Base-by-base conservation (phyloP, 2,888 invertebrate species). In the Apantesis nais region DNA sequence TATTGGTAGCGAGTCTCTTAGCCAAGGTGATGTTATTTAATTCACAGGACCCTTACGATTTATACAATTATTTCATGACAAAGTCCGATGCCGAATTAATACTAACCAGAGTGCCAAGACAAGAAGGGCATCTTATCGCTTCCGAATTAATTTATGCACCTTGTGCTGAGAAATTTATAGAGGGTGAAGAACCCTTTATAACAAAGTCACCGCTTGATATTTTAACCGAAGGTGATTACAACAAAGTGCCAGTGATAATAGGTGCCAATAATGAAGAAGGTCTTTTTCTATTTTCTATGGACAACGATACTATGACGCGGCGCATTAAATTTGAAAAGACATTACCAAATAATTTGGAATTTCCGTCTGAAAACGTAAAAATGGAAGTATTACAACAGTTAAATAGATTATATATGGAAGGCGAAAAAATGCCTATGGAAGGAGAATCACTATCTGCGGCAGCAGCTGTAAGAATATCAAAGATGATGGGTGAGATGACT, bases 211-310 rank as follows among this genome's bases (percentile, higher is more conserved):
- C 94, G 11, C 83, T 85, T 63, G 86, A 90, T 55, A 72, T 89
- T 2, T 75, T 93, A 0, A 73, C 75, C 2, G 85, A 80, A 76
- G 92, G 93, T 2, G 81, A 86, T 19, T 91, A 87, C 41, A 88
- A 89, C 55, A 91, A 91, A 83, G 89, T 94, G 0, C 94, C 94
- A 0, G 77, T 91, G 77, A 91, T 94, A 8, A 82, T 93, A 34
- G 94, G 94, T 0, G 70, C 77, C 11, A 92, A 88, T 55, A 84
- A 80, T 29, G 85, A 88, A 64, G 94, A 94, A 82, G 94, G 94
- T 0, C 76, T 89, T n/a, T 69, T 93, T 5, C 82, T 94, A 68
- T 78, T 86, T 1, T 75, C 75, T 0, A 72, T 91, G 74, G 94
- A 94, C 70, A 90, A 90, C 22, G 85, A 87, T 0, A 88, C 89